These are phyloP conservation scores for Holacanthella duospinosa DNA, from an alignment of 2,888 invertebrate genomes.

Conservation along the genomic window DNA sequence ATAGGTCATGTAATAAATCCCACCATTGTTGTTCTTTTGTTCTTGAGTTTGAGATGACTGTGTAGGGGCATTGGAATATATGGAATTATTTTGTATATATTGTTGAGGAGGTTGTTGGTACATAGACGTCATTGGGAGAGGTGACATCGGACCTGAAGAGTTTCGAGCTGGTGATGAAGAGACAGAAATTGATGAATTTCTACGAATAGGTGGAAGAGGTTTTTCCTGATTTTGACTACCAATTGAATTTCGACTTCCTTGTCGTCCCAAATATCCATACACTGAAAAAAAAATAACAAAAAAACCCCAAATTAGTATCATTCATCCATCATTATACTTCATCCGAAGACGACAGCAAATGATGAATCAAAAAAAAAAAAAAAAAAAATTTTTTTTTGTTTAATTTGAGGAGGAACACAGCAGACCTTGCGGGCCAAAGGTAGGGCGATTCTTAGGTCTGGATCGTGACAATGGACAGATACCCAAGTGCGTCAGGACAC, in stretches of 20 bases:
- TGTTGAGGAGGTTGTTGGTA: conserved; percentile 16
- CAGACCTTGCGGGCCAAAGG: not conserved
- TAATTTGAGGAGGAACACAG: not conserved
- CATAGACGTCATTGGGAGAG: conserved; percentile 16
- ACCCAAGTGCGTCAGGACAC: conserved; percentile 18
- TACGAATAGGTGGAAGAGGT: conserved; percentile 71
- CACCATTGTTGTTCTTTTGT: conserved; percentile 39
- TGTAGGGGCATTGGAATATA: conserved; percentile 4
- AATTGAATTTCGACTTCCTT: conserved; percentile 48
- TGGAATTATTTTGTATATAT: conserved; percentile 12
- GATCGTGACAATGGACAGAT: conserved; percentile 16
- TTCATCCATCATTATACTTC: too few relatives aligned
- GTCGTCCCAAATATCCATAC: conserved; percentile 41
- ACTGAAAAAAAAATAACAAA: conserved; percentile 38
- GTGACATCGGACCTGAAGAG: conserved; percentile 3
- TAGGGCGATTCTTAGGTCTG: not conserved
- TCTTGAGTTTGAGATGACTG: conserved; percentile 7
- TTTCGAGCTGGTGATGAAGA: conserved; percentile 18
- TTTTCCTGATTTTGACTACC: conserved; percentile 47
- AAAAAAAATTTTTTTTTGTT: not conserved
- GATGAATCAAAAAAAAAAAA: too few relatives aligned
- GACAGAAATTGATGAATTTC: conserved; percentile 56
- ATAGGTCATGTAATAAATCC: conserved; percentile 9
- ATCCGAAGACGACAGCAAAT: too few relatives aligned
- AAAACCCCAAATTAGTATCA: too few relatives aligned